Conservation (phyloP, 2,888 invertebrate genomes). For the Euproctis similis region DNA sequence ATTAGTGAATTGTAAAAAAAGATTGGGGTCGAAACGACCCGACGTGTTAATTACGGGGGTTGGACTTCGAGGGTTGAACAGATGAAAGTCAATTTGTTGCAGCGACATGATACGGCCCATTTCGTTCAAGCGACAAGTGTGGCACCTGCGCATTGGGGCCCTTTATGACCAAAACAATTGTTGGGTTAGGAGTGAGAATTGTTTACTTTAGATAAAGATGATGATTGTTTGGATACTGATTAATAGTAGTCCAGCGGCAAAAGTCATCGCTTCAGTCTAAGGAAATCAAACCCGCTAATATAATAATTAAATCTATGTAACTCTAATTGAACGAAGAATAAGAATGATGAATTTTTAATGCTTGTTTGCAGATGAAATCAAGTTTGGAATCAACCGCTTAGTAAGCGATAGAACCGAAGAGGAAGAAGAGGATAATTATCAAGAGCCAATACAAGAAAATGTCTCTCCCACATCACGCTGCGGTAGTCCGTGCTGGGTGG, state of each 20-base stretch:
- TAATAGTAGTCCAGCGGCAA: too few relatives aligned
- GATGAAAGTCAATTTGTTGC: conserved; percentile 80
- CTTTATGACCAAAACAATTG: conserved; percentile 50
- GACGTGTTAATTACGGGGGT: conserved; percentile 76
- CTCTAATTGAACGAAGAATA: not conserved
- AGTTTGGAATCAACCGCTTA: conserved; percentile 88
- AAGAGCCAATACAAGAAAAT: conserved; percentile 48
- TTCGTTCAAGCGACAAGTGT: conserved; percentile 74
- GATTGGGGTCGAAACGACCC: conserved; percentile 59
- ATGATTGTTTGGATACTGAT: conserved; percentile 7
- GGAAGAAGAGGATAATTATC: conserved; percentile 71
- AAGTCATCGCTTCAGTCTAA: too few relatives aligned
- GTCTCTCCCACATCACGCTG: conserved; percentile 67
- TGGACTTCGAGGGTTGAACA: conserved; percentile 63
- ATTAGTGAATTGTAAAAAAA: conserved; percentile 73
- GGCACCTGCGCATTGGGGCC: conserved; percentile 67
- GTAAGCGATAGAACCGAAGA: conserved; percentile 81
- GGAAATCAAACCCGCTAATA: too few relatives aligned
- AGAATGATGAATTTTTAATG: too few relatives aligned
- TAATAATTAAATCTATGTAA: too few relatives aligned
- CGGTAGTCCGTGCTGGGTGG: conserved; percentile 74
- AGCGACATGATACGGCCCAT: conserved; percentile 80
- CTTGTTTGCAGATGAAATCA: conserved; percentile 83
- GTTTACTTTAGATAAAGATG: conserved; percentile 16
- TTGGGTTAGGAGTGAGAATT: conserved; percentile 28